Conservation (phyloP, 2,797 vertebrate genomes). For the Neoniphon sammara region DNA sequence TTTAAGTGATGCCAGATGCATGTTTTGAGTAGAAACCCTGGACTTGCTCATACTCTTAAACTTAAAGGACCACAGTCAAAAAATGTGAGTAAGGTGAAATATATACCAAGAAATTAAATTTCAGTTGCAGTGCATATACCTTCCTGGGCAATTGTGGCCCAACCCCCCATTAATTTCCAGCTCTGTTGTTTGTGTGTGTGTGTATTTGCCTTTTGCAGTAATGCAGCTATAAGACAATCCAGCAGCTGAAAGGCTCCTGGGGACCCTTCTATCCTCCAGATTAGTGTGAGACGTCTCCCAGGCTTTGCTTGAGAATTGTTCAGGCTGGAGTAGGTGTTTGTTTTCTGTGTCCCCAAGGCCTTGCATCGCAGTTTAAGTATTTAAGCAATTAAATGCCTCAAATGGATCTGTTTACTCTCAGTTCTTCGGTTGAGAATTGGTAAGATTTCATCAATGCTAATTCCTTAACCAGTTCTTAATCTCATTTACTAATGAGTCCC, state of each 20-base stretch:
- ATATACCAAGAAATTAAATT: conserved; percentile 6
- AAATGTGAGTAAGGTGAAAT: not conserved
- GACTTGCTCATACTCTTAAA: not conserved
- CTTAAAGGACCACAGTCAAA: not conserved
- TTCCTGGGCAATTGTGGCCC: not conserved
- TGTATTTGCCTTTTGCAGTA: conserved; percentile 37
- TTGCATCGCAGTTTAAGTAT: conserved; percentile 32
- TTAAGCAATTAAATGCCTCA: conserved; percentile 34
- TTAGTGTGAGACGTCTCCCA: conserved; percentile 49
- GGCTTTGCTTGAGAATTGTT: conserved; percentile 58
- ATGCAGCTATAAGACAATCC: conserved; percentile 33
- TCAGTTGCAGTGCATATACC: conserved; percentile 9
- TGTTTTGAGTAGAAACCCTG: not conserved
- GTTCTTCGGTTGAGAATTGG: not conserved
- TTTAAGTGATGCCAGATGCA: no score
- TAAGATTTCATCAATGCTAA: not conserved
- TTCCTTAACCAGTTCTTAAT: conserved; percentile 15
- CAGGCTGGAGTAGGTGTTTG: conserved; percentile 45
- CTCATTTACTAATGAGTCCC: not conserved
- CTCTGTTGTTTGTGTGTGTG: not conserved
- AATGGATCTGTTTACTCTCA: conserved; percentile 35
- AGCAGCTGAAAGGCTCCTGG: conserved; percentile 33
- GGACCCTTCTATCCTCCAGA: conserved; percentile 27
- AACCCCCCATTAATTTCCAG: conserved; percentile 6
- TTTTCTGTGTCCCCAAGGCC: conserved; percentile 55